These are phyloP conservation scores for Salarias fasciatus DNA, from an alignment of 2,797 vertebrate species.

Conservation along the genomic window DNA sequence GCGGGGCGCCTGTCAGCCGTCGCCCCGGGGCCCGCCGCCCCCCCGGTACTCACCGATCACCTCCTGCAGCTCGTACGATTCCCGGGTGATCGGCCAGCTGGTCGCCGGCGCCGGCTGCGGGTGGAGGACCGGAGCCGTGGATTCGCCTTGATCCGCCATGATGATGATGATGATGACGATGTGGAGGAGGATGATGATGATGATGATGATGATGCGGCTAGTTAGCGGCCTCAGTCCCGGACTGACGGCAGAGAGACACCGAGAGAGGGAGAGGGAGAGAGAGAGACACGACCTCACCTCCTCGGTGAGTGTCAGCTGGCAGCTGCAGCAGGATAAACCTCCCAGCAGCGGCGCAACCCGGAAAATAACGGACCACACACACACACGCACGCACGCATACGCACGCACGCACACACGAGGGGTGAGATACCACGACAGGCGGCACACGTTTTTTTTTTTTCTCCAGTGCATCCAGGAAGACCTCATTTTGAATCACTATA, in stretches of 20 bases:
- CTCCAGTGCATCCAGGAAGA: constrained; percentile 21
- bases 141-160: constrained; percentile 94
- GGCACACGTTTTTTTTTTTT: not conserved
- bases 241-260: constrained; percentile 24
- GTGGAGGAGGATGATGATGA: constrained; percentile 25
- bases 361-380: constrained; percentile 68
- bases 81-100: constrained; percentile 95
- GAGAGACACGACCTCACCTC: constrained; percentile 70
- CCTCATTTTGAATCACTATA: not conserved
- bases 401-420: constrained; percentile 1
- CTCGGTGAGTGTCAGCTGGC: constrained; percentile 80
- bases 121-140: constrained; percentile 85
- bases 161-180: constrained; percentile 75
- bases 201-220: constrained; percentile 56
- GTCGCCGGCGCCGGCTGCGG: constrained; percentile 78
- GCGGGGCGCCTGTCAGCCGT: not conserved
- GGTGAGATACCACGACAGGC: constrained; percentile 2
- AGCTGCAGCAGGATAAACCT: constrained; percentile 64
- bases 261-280: constrained; percentile 7
- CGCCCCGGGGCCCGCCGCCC: constrained; percentile 2
- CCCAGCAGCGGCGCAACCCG: constrained; percentile 72
- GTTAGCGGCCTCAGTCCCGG: constrained; percentile 63
- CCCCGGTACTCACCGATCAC: constrained; percentile 92
- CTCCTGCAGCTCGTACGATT: constrained; percentile 97
- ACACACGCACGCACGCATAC: constrained; percentile 7